Evolutionary conservation across 2,797 vertebrate species (phyloP), one percentile per base, ranked within the genome.

Genomic region (Pempheris klunzingeri): DNA sequence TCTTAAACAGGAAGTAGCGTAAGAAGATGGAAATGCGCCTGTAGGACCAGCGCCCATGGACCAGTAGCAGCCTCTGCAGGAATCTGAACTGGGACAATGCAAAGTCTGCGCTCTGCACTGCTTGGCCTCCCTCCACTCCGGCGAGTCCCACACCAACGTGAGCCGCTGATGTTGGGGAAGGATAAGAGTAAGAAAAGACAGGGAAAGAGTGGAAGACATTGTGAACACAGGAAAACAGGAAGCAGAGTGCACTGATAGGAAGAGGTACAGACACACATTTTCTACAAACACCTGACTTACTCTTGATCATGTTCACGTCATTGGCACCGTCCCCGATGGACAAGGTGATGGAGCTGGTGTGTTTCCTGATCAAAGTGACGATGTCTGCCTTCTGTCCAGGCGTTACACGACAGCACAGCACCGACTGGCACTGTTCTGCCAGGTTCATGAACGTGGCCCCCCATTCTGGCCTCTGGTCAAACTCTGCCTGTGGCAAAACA

Each of bases 261-360:
- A 30, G 5, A 12, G 3, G 14, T 4, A 41, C 44, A 62, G 54
- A 61, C 3, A 28, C 5, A 61, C 18, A 34, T 24, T 38, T 55
- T 39, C 4, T 49, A 32, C 30, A 32, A 32, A 32, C 30, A 12
- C 9, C 1, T 12, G 22, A 87, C 96, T 96, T 88, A 99, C 98
- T 98, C 90, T 99, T 99, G 82, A 99, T 98, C 98, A 99, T 99
- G 93, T 97, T 99, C 44, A 99, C 95, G 0, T 99, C 98, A 0
- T 99, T 99, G 91, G 97, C 97, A 0, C 98, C 98, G 0, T 99
- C 98, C 7, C 98, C 98, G 0, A 99, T 97, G 64, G 96, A 96
- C 93, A 99, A 85, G 0, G 96, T 98, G 87, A 96, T 81, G 0
- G 84, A 94, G 0, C 86, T 65, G 74, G 94, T 95, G 94, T 98